These are phyloP conservation scores for Tinamus major DNA, from an alignment of 2,797 vertebrate species.

Conservation along the genomic window DNA sequence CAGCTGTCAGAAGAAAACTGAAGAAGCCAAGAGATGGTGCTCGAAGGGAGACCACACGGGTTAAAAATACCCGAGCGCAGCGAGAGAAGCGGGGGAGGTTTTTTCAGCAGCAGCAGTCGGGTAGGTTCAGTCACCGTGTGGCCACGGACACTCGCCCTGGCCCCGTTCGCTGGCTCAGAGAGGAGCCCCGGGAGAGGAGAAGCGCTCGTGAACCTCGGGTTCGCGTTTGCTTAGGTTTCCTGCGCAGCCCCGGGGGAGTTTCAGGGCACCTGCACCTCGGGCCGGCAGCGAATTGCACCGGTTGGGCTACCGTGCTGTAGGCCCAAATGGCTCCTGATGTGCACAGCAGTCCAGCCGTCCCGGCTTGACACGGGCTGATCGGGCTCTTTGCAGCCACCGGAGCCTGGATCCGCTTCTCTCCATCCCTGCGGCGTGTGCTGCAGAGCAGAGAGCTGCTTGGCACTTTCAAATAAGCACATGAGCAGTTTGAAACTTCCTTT, in stretches of 20 bases:
- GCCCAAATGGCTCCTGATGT: neutral
- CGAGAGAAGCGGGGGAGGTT: neutral
- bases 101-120: slow-evolving; percentile 6
- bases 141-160: neutral
- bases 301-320: neutral
- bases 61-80: neutral
- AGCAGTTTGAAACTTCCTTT: neutral
- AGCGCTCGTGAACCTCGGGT: neutral
- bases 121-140: neutral
- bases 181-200: neutral
- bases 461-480: too few relatives aligned
- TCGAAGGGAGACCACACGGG: neutral
- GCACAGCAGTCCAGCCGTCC: neutral
- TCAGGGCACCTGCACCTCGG: neutral
- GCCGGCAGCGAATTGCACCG: neutral
- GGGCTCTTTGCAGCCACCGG: neutral
- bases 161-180: neutral
- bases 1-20: neutral
- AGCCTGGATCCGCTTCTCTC: neutral
- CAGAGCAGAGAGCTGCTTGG: neutral
- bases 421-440: neutral
- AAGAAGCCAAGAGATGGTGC: neutral
- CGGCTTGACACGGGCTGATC: neutral
- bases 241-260: neutral
- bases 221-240: neutral